Evolutionary conservation across 2,888 invertebrate genomes (phyloP).

Genomic region (Cyrtodaria siliqua): DNA sequence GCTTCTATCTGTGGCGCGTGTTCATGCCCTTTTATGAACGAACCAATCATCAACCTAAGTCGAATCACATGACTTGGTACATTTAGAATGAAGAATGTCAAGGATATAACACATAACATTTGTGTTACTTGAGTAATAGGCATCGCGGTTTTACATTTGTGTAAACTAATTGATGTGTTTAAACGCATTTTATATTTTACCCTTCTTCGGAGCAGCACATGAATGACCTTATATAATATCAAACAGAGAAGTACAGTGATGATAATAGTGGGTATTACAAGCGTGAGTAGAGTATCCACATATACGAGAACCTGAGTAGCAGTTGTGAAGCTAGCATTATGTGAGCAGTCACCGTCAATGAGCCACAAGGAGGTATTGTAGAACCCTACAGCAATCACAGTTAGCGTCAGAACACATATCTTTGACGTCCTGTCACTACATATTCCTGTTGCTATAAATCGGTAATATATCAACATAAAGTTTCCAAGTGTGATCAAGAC

Average conservation of each 20-base stretch:
- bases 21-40: constrained; percentile 35
- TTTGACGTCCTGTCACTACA: constrained; percentile 49
- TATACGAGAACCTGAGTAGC: constrained; percentile 54
- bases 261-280: constrained; percentile 65
- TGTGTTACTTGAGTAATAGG: constrained; percentile 68
- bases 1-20: constrained; percentile 37
- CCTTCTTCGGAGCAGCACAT: constrained; percentile 14
- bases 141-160: neutral
- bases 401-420: constrained; percentile 34
- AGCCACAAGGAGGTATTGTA: constrained; percentile 69
- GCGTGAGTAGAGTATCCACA: constrained; percentile 63
- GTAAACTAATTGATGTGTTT: neutral
- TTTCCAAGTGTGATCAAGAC: constrained; percentile 71
- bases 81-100: constrained; percentile 72
- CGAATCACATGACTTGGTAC: constrained; percentile 76
- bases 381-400: constrained; percentile 38
- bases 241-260: constrained; percentile 44
- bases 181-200: neutral
- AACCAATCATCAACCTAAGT: constrained; percentile 51
- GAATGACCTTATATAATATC: constrained; percentile 32
- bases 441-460: constrained; percentile 51
- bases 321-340: constrained; percentile 18
- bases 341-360: constrained; percentile 41
- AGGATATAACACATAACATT: constrained; percentile 75
- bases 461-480: constrained; percentile 68